These are phyloP conservation scores for Bombus vancouverensis DNA, from an alignment of 1,140 invertebrate species.

Conservation along the genomic window DNA sequence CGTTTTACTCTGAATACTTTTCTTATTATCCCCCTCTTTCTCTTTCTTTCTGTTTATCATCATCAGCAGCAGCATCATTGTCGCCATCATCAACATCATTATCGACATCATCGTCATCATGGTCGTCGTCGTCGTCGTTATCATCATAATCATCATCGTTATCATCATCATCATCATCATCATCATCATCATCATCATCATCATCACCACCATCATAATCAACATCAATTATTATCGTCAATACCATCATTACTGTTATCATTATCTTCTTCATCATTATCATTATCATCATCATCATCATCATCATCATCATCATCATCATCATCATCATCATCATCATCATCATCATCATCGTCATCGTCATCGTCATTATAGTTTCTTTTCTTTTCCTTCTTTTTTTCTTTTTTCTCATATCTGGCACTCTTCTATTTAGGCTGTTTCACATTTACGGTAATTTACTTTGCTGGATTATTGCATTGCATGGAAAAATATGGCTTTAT, in stretches of 20 bases:
- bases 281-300: neutral
- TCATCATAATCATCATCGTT: neutral
- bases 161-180: neutral
- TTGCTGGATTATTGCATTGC: conserved; percentile 81
- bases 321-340: neutral
- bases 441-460: conserved; percentile 70
- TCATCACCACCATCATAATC: neutral
- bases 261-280: neutral
- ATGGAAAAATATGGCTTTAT: conserved; percentile 83
- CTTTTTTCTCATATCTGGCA: conserved; percentile 68
- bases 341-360: neutral
- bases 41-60: neutral
- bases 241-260: neutral
- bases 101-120: neutral
- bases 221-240: neutral
- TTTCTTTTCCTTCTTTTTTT: conserved; percentile 35
- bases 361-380: neutral
- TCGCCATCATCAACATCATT: neutral
- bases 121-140: neutral
- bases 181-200: neutral
- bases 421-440: conserved; percentile 73
- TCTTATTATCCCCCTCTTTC: neutral
- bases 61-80: neutral
- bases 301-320: neutral
- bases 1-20: conserved; percentile 18